phyloP scores from a whole-genome alignment of 1,140 invertebrate genomes.

The Trichoplusia ni region DNA sequence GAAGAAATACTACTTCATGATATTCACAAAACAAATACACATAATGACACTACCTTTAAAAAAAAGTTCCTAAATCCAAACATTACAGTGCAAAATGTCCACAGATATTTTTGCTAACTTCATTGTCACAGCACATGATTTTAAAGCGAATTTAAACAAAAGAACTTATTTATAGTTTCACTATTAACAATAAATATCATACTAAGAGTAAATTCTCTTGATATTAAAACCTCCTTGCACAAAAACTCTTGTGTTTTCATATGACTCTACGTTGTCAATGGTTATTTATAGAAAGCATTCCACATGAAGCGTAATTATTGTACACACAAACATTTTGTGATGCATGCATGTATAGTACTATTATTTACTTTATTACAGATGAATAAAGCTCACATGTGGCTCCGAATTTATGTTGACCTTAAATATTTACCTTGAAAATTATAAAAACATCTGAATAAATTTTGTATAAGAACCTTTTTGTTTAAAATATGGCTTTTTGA shows the following conservation, averaged over 20 bases:
- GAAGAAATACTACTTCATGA: conserved; percentile 16
- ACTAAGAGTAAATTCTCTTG: background rate
- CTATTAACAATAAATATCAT: background rate
- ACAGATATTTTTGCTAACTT: conserved; percentile 49
- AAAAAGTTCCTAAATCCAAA: conserved; percentile 68
- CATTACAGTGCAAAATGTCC: conserved; percentile 55
- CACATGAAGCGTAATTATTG: conserved; percentile 64
- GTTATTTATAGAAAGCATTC: conserved; percentile 75
- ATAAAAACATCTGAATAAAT: too few species aligned
- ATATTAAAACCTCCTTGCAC: background rate
- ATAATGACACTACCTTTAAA: conserved; percentile 59
- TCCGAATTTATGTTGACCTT: too few species aligned
- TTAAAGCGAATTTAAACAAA: background rate
- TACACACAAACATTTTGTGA: conserved; percentile 39
- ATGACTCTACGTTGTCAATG: conserved; percentile 58
- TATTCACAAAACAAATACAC: conserved; percentile 21
- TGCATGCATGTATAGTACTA: conserved; percentile 2
- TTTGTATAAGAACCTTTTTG: too few species aligned
- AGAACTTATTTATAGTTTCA: background rate
- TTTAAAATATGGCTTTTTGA: too few species aligned
- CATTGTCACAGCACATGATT: conserved; percentile 42
- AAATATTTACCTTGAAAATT: too few species aligned
- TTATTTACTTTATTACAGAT: too few species aligned
- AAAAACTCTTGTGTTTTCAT: conserved; percentile 43
- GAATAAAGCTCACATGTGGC: too few species aligned